phyloP scores from a whole-genome alignment of 2,797 vertebrate species.

The Gymnoscopelus microlampas region DNA sequence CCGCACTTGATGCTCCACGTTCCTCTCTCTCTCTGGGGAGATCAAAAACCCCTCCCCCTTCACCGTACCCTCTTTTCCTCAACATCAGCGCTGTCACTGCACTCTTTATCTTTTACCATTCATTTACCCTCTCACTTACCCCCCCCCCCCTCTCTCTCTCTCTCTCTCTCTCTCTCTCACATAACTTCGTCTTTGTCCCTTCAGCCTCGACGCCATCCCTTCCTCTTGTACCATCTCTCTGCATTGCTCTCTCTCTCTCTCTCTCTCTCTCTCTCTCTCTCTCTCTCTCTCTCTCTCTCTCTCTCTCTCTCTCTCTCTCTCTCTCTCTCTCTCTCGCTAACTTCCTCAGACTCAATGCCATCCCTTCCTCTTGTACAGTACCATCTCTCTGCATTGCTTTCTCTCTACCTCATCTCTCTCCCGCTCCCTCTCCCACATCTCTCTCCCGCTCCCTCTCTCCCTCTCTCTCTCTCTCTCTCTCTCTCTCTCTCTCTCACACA shows the following conservation, averaged over 20 bases:
- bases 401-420: slow-evolving; percentile 39
- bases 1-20: no score
- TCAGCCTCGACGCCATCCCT: slow-evolving; percentile 16
- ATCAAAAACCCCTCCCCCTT: no score
- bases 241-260: slow-evolving; percentile 17
- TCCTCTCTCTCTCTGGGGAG: no score
- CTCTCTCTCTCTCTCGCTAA: slow-evolving; percentile 12
- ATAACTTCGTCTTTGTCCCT: slow-evolving; percentile 51
- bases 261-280: slow-evolving; percentile 34
- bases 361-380: slow-evolving; percentile 29
- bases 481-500: slow-evolving; percentile 17
- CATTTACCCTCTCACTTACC: background rate
- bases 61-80: no score
- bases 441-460: slow-evolving; percentile 41
- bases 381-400: slow-evolving; percentile 1
- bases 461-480: slow-evolving; percentile 2
- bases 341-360: slow-evolving; percentile 25
- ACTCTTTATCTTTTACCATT: background rate
- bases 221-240: slow-evolving; percentile 10
- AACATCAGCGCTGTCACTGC: background rate
- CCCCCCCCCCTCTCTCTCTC: background rate
- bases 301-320: slow-evolving; percentile 20
- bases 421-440: slow-evolving; percentile 21
- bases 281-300: slow-evolving; percentile 36
- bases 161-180: slow-evolving; percentile 10